These are phyloP conservation scores for Urocolius indicus DNA, from an alignment of 2,113 vertebrate species.

Conservation along the genomic window DNA sequence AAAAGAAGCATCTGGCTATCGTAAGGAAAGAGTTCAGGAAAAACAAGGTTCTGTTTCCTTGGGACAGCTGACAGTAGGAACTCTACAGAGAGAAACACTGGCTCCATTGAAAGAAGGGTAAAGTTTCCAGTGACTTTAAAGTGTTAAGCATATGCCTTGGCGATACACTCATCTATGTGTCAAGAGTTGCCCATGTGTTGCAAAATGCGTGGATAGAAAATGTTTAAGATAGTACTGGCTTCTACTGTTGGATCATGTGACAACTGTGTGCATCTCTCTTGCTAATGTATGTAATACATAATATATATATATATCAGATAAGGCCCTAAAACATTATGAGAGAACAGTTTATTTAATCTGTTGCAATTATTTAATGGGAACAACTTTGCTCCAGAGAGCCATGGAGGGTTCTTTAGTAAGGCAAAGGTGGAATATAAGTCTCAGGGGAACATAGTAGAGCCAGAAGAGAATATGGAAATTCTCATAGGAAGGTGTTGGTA, in stretches of 20 bases:
- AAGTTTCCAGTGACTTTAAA: not conserved
- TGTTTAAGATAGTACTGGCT: not conserved
- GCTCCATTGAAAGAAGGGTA: not conserved
- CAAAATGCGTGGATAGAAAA: not conserved
- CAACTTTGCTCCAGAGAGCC: not conserved
- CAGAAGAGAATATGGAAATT: not conserved
- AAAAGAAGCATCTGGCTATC: not conserved
- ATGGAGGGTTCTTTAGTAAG: not conserved
- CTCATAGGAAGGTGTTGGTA: not conserved
- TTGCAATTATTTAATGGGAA: not conserved
- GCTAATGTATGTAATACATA: not conserved
- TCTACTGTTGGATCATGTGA: not conserved
- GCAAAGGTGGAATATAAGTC: not conserved
- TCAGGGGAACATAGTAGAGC: not conserved
- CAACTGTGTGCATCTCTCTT: not conserved
- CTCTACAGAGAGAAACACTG: not conserved
- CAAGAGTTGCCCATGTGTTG: not conserved
- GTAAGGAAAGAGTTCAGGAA: not conserved
- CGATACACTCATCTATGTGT: not conserved
- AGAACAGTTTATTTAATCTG: not conserved
- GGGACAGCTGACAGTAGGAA: not conserved
- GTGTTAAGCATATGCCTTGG: not conserved
- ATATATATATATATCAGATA: too few relatives aligned
- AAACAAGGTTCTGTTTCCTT: not conserved
- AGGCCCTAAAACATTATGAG: not conserved